Evolutionary conservation across 2,888 invertebrate genomes (phyloP), one percentile per base, ranked within the genome.

Genomic region (Eilema caniola): DNA sequence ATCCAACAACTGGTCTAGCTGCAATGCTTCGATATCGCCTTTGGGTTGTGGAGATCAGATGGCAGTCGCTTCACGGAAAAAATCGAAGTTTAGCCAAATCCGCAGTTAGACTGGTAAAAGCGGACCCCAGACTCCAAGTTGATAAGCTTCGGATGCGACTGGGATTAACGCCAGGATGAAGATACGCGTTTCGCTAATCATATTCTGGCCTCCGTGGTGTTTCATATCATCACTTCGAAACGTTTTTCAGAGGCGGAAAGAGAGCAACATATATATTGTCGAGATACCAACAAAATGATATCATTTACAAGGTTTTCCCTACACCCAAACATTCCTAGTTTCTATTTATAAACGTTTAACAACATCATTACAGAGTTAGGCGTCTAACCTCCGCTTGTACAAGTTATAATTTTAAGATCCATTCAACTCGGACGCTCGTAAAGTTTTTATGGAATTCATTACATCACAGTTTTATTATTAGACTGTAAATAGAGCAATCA

Each of bases 361-460:
- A 83, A 71, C 76, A 78, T 74, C 71, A 77, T 78, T 76, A 66
- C 68, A 66, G 69, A 72, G 73, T 74, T 81, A 74, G 78, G 75
- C 80, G 73, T 74, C 71, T 74, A 78, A 72, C 69, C 78, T 80
- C 76, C 61, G 68, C 47, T 72, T 66, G 62, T 66, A 66, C 68
- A 70, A 67, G 76, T 74, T 80, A 73, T 83, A 75, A 80, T 81
- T 78, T 80, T 76, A 72, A 80, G 77, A 83, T 80, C 83, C 82
- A 82, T 81, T 83, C 82, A 81, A 76, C 81, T 83, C 76, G 24
- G 69, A 61, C 71, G 74, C 16, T 73, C 73, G 60, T 83, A 71
- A 78, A 78, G 62, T 70, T 71, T 76, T 75, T 77, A 76, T 65
- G 70, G 62, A 70, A 65, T 41, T 73, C 69, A 72, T 79, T 73